phyloP scores from a whole-genome alignment of 2,888 invertebrate genomes.

The Microctonus hyperodae region DNA sequence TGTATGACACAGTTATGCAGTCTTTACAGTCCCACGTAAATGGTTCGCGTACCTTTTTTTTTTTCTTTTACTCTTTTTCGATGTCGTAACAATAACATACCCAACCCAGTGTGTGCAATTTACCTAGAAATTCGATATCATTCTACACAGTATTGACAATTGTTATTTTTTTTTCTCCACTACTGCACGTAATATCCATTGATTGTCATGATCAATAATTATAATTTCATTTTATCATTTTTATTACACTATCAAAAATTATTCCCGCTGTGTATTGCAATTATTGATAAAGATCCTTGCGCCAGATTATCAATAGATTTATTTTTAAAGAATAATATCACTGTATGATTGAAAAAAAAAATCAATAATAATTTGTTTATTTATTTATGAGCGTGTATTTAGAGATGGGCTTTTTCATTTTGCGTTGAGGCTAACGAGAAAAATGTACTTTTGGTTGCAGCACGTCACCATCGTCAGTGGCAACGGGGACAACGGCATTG shows the following conservation, averaged over 20 bases:
- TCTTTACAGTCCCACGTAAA: too few species aligned
- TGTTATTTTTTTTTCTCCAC: neutral
- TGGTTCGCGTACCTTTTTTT: too few species aligned
- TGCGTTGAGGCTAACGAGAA: slow-evolving; percentile 30
- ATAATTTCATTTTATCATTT: neutral
- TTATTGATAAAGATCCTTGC: neutral
- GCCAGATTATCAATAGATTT: neutral
- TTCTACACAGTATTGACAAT: neutral
- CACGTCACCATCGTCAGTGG: slow-evolving; percentile 59
- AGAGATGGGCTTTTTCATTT: neutral
- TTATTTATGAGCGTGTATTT: too few species aligned
- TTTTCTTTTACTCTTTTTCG: neutral
- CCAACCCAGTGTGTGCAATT: neutral
- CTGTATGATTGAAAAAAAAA: too few species aligned
- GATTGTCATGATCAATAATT: neutral
- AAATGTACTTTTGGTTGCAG: slow-evolving; percentile 60
- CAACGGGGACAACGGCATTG: slow-evolving; percentile 51
- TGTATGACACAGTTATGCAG: too few species aligned
- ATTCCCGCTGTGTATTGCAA: neutral
- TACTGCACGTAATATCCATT: neutral
- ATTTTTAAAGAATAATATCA: too few species aligned
- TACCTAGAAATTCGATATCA: neutral
- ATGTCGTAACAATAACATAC: neutral
- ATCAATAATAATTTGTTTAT: too few species aligned
- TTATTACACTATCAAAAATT: neutral